A percentile compares a stretch with the other conserved stretches of the same genome.
These are phyloP conservation scores for Xestia ashworthii DNA, from an alignment of 2,888 invertebrate genomes.

Conservation along the genomic window DNA sequence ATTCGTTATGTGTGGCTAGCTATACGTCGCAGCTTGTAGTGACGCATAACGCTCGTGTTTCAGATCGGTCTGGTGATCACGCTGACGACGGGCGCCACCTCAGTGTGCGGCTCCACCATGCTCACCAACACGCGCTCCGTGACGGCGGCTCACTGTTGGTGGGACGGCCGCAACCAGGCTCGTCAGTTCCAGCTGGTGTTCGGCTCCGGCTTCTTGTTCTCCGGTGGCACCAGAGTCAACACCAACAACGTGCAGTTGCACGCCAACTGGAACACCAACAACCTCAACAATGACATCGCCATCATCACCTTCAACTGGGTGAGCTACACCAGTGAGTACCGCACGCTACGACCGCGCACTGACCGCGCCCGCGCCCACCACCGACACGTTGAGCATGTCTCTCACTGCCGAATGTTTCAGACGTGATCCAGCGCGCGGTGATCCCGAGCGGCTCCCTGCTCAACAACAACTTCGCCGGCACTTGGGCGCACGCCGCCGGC, in stretches of 20 bases:
- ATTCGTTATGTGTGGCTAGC: neutral
- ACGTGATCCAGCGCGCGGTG: constrained; percentile 71
- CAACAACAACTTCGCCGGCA: constrained; percentile 70
- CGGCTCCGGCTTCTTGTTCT: constrained; percentile 69
- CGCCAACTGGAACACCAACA: constrained; percentile 59
- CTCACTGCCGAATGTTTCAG: constrained; percentile 61
- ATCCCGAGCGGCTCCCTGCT: constrained; percentile 70
- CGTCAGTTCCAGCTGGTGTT: constrained; percentile 74
- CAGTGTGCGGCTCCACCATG: constrained; percentile 72
- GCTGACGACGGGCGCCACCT: constrained; percentile 66
- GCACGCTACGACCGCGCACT: neutral
- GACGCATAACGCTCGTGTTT: neutral
- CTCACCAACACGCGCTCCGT: constrained; percentile 68
- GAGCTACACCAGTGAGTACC: constrained; percentile 41
- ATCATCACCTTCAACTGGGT: constrained; percentile 33
- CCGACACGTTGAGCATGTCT: neutral
- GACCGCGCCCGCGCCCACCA: neutral
- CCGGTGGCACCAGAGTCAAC: constrained; percentile 68
- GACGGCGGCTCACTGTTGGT: constrained; percentile 77
- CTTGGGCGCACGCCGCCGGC: constrained; percentile 75
- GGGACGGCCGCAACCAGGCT: constrained; percentile 70
- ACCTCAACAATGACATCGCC: constrained; percentile 50
- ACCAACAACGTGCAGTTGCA: constrained; percentile 68
- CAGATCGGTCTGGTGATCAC: constrained; percentile 71
- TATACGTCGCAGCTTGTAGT: no score